A percentile compares a stretch with the other conserved stretches of the same genome.
Evolutionary conservation across 2,113 vertebrate species (phyloP).

Genomic region (Toxotes chatareus): DNA sequence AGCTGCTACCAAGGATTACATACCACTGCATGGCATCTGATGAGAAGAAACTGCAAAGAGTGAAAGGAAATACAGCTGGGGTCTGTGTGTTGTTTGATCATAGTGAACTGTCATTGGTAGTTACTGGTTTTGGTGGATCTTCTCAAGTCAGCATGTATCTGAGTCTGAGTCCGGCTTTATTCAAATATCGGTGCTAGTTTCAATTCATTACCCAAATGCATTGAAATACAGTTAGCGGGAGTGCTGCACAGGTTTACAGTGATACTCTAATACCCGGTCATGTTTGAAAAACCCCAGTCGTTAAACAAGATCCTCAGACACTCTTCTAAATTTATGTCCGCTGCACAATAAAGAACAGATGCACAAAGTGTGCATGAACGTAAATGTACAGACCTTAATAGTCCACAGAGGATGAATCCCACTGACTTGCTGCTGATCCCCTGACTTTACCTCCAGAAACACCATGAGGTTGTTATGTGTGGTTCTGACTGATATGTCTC

Average conservation of each 20-base stretch:
- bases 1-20: conserved; percentile 19
- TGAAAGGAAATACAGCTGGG: neutral
- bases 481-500: neutral
- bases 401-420: neutral
- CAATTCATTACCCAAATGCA: too few species aligned
- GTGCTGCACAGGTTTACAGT: too few species aligned
- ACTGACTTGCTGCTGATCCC: too few species aligned
- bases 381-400: neutral
- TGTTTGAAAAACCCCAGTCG: too few species aligned
- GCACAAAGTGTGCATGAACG: neutral
- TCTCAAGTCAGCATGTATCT: neutral
- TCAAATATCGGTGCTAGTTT: too few species aligned
- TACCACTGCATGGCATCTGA: conserved; percentile 14
- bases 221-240: too few species aligned
- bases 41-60: neutral
- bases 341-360: too few species aligned
- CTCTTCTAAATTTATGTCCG: neutral
- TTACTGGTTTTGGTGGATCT: neutral
- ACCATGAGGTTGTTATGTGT: neutral
- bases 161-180: too few species aligned
- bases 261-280: neutral
- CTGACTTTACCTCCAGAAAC: neutral
- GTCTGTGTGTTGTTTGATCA: conserved; percentile 37
- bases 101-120: neutral
- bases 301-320: neutral